Percentiles rank a stretch among this genome's conserved stretches.
Evolutionary conservation across 2,113 vertebrate genomes (phyloP).

Genomic region (Chaetops frenatus): DNA sequence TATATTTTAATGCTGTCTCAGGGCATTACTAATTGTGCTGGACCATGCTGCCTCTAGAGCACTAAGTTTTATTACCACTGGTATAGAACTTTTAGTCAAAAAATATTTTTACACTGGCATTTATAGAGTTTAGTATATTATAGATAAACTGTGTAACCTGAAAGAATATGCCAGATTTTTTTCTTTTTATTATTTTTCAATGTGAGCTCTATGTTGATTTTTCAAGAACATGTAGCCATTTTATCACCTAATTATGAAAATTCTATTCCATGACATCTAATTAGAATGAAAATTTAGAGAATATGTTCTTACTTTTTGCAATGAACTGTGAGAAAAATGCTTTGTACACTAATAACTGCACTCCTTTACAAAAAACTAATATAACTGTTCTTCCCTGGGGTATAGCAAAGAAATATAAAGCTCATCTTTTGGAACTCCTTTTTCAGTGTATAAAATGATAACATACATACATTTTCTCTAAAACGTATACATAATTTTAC

Average conservation of each 20-base stretch:
- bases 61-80: no score
- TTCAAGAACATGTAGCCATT: background rate
- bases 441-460: background rate
- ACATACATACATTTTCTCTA: background rate
- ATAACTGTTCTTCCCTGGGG: background rate
- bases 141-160: no score
- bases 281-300: conserved; percentile 17
- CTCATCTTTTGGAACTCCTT: conserved; percentile 4
- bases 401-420: background rate
- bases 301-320: conserved; percentile 22
- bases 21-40: no score
- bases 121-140: no score
- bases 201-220: no score
- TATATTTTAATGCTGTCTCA: no score
- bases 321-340: conserved; percentile 14
- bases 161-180: no score
- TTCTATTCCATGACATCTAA: background rate
- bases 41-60: no score
- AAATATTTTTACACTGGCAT: no score
- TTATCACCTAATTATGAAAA: conserved; percentile 16
- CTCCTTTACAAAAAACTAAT: conserved; percentile 11
- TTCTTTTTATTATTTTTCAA: no score
- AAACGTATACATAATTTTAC: background rate
- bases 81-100: no score
- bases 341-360: background rate